These are phyloP conservation scores for Drosophila ohnishii DNA, from an alignment of 1,140 invertebrate genomes.

Conservation along the genomic window DNA sequence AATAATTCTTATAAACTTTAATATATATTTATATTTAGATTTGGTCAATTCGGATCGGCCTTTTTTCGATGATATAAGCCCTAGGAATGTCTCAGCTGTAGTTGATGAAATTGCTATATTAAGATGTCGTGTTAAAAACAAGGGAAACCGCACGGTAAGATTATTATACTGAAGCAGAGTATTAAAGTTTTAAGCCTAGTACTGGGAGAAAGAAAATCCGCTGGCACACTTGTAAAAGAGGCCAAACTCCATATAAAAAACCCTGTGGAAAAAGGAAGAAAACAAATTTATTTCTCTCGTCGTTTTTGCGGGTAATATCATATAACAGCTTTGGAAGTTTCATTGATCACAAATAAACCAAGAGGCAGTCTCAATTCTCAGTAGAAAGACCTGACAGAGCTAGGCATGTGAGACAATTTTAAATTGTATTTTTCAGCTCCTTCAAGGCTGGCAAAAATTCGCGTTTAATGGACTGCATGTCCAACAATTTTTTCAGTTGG, in stretches of 20 bases:
- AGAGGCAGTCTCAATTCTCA: too few relatives aligned
- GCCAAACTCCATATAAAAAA: too few relatives aligned
- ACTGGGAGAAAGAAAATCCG: too few relatives aligned
- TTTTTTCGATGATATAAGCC: conserved; percentile 92
- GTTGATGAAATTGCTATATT: conserved; percentile 92
- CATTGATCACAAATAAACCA: too few relatives aligned
- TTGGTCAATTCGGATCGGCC: conserved; percentile 85
- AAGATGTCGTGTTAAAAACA: conserved; percentile 92
- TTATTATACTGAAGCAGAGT: not conserved
- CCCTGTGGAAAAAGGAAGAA: too few relatives aligned
- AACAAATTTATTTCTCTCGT: too few relatives aligned
- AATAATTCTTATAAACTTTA: conserved; percentile 11
- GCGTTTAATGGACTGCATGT: not conserved
- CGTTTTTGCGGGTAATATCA: too few relatives aligned
- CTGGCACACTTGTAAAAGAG: too few relatives aligned
- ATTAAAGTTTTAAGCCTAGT: not conserved
- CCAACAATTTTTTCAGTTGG: too few relatives aligned
- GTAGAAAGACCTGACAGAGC: too few relatives aligned
- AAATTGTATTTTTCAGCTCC: not conserved
- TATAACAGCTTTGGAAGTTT: too few relatives aligned
- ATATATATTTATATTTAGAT: conserved; percentile 28
- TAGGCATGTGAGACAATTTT: not conserved
- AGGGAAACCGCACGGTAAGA: conserved; percentile 92
- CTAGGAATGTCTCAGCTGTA: conserved; percentile 91
- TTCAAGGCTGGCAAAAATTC: not conserved